Percentiles rank a stretch among this genome's conserved stretches.
Conservation (phyloP, 2,113 vertebrate genomes). For the Falco punctatus region DNA sequence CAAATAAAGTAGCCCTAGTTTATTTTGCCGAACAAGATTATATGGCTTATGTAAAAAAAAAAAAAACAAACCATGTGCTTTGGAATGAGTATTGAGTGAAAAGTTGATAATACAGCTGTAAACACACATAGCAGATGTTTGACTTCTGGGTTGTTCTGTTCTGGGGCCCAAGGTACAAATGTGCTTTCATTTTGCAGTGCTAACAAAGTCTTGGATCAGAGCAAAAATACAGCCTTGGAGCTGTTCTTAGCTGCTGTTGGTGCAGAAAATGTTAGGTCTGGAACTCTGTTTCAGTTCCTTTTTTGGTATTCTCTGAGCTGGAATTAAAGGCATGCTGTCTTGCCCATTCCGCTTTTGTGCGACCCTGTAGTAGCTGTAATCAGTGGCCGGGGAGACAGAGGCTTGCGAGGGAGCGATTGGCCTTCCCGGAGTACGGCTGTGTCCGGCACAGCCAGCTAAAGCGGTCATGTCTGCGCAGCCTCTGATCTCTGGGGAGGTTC, state of each 20-base stretch:
- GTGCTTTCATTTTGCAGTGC: background rate
- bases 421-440: constrained; percentile 66
- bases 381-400: constrained; percentile 66
- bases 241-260: constrained; percentile 4
- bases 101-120: background rate
- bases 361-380: constrained; percentile 18
- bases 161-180: background rate
- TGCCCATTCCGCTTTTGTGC: background rate
- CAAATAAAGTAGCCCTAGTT: background rate
- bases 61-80: background rate
- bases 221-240: background rate
- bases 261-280: constrained; percentile 22
- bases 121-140: constrained; percentile 25
- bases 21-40: background rate
- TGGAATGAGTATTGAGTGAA: background rate
- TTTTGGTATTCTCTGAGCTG: constrained; percentile 59
- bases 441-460: constrained; percentile 62
- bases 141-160: background rate
- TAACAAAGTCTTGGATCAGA: background rate
- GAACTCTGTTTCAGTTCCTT: constrained; percentile 29
- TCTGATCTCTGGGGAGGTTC: constrained; percentile 42
- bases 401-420: constrained; percentile 63
- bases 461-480: constrained; percentile 62
- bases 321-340: constrained; percentile 12
- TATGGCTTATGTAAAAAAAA: background rate